Evolutionary conservation across 2,797 vertebrate genomes (phyloP), one percentile per base, ranked within the genome.

Genomic region (Buphagus erythrorhynchus): DNA sequence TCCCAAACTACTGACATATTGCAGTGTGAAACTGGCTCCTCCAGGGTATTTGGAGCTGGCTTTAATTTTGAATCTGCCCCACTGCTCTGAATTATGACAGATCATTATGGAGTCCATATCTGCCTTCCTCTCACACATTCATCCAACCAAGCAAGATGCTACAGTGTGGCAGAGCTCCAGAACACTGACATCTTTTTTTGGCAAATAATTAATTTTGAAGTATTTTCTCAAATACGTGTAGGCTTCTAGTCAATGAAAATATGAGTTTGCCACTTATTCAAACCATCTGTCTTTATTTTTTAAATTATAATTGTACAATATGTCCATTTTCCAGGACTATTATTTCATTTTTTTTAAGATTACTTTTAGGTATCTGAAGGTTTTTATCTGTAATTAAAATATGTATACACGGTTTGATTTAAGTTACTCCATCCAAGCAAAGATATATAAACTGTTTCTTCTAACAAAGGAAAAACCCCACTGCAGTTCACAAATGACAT

Each of bases 241-340:
- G 77, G 33, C 86, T 94, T 95, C 61, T 88, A 95, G 88, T 97
- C 91, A 96, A 96, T 95, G 96, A 96, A 97, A 96, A 96, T 95
- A 95, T 12, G 76, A 83, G 92, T 86, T 92, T 90, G 89, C 71
- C 86, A 89, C 68, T 95, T 87, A 80, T 95, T 95, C 90, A 90
- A 94, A 92, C 75, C 51, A 77, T 86, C 75, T 73, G 85, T 91
- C 93, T 90, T 67, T 95, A 91, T 96, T 95, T 90, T 94, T 94
- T 45, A 72, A 93, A 94, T 91, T 59, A 93, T 87, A 81, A 95
- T 97, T 93, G 52, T 86, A 45, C 92, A 88, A 95, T 69, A 82
- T 96, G 92, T 79, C 84, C 90, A 48, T 86, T 96, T 95, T 92
- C 86, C 36, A 82, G 31, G 48, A 79, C 71, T 91, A 81, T 66